Evolutionary conservation across 2,888 invertebrate species (phyloP).

Genomic region (Schizotus pectinicornis): DNA sequence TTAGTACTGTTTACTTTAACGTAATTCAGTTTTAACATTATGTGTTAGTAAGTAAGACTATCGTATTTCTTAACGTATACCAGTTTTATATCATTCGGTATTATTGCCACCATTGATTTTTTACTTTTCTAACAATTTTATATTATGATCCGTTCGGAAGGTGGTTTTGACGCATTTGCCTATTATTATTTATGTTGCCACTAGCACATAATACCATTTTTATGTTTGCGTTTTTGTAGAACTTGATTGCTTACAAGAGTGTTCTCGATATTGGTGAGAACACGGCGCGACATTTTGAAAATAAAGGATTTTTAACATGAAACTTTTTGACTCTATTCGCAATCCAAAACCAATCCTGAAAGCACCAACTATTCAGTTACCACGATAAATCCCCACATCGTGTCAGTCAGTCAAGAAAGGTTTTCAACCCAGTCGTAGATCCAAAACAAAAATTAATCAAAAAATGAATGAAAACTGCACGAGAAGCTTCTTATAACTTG

Average conservation of each 20-base stretch:
- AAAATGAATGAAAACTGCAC: no score
- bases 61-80: not conserved
- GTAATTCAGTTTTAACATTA: slow-evolving; percentile 19
- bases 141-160: not conserved
- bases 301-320: slow-evolving; percentile 21
- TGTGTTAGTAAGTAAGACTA: not conserved
- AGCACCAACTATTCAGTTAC: not conserved
- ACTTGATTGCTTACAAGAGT: slow-evolving; percentile 19
- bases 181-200: slow-evolving; percentile 18
- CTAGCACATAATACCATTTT: not conserved
- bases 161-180: slow-evolving; percentile 20
- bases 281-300: slow-evolving; percentile 15
- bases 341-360: not conserved
- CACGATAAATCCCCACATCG: no score
- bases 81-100: not conserved
- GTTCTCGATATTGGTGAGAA: slow-evolving; percentile 10
- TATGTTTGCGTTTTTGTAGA: slow-evolving; percentile 22
- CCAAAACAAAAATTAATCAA: no score
- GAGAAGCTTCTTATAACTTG: no score
- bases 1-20: slow-evolving; percentile 22
- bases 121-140: slow-evolving; percentile 1
- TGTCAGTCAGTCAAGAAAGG: no score
- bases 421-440: no score
- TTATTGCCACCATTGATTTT: not conserved
- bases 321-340: slow-evolving; percentile 8